Evolutionary conservation across 35 echinoderm and acorn worm genomes (phyloP).

Genomic region (Lytechinus variegatus): DNA sequence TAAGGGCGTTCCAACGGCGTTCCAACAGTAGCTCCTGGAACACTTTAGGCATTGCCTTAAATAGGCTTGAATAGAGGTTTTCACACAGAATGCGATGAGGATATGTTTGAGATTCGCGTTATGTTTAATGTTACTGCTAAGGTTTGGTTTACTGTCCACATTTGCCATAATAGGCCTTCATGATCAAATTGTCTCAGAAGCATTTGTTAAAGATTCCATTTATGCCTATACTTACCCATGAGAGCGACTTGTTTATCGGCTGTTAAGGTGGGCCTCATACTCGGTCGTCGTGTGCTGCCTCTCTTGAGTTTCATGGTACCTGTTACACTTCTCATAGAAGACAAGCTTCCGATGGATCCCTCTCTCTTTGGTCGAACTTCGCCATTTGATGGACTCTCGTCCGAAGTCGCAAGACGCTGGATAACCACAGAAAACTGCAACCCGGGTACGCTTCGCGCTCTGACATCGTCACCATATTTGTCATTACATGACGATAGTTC

Average conservation of each 20-base stretch:
- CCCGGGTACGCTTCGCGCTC: not conserved
- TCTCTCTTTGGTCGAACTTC: not conserved
- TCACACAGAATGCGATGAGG: too few species aligned
- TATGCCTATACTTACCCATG: not conserved
- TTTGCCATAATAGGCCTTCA: too few species aligned
- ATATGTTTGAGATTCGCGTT: too few species aligned
- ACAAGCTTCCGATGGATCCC: not conserved
- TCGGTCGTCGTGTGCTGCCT: not conserved
- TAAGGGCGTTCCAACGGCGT: too few species aligned
- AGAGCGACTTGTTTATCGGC: conserved; percentile 45
- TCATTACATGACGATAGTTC: not conserved
- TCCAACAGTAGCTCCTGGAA: too few species aligned
- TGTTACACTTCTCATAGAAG: not conserved
- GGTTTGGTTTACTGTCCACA: too few species aligned
- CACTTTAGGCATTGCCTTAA: too few species aligned
- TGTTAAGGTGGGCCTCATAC: conserved; percentile 1
- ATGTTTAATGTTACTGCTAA: too few species aligned
- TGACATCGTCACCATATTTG: not conserved
- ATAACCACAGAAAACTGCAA: not conserved
- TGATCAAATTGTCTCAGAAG: too few species aligned
- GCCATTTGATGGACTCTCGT: not conserved
- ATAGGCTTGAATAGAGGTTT: too few species aligned
- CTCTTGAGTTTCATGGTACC: not conserved
- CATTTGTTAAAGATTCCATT: too few species aligned
- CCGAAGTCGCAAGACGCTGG: not conserved